phyloP scores from a whole-genome alignment of 1,140 invertebrate genomes.

The Drosophila sp. region DNA sequence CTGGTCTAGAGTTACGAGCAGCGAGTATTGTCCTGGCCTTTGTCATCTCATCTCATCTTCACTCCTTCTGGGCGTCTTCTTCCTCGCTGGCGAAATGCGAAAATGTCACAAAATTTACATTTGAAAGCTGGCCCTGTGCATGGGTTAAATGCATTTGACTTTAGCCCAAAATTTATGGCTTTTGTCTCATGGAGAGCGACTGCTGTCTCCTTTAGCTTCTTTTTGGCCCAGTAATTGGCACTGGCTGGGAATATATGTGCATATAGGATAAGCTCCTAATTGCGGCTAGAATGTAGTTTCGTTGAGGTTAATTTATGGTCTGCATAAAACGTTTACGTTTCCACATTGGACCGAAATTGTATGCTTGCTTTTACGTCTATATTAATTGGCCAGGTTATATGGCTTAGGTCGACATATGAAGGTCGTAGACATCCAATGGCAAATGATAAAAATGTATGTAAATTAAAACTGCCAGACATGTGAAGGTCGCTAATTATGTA shows the following conservation, averaged over 20 bases:
- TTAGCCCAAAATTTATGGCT: slow-evolving; percentile 52
- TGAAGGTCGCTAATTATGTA: neutral
- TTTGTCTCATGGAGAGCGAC: slow-evolving; percentile 30
- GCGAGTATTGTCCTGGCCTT: slow-evolving; percentile 32
- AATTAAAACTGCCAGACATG: neutral
- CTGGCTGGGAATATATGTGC: slow-evolving; percentile 39
- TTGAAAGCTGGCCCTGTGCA: slow-evolving; percentile 30
- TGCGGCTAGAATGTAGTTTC: slow-evolving; percentile 41
- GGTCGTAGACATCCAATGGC: neutral
- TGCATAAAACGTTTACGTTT: slow-evolving; percentile 11
- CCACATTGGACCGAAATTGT: neutral
- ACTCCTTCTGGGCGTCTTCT: too few species aligned
- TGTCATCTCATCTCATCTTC: neutral
- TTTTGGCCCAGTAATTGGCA: slow-evolving; percentile 42
- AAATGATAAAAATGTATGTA: neutral
- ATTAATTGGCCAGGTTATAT: slow-evolving; percentile 8
- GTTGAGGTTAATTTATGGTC: slow-evolving; percentile 29
- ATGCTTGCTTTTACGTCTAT: neutral
- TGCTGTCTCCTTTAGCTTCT: slow-evolving; percentile 12
- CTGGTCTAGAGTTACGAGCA: slow-evolving; percentile 30
- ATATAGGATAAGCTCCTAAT: slow-evolving; percentile 54
- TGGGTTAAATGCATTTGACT: slow-evolving; percentile 64
- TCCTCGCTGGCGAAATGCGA: slow-evolving; percentile 40
- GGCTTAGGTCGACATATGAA: neutral
- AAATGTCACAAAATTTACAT: slow-evolving; percentile 60